Conservation (phyloP, 2,888 invertebrate species). For the Dilophus febrilis region DNA sequence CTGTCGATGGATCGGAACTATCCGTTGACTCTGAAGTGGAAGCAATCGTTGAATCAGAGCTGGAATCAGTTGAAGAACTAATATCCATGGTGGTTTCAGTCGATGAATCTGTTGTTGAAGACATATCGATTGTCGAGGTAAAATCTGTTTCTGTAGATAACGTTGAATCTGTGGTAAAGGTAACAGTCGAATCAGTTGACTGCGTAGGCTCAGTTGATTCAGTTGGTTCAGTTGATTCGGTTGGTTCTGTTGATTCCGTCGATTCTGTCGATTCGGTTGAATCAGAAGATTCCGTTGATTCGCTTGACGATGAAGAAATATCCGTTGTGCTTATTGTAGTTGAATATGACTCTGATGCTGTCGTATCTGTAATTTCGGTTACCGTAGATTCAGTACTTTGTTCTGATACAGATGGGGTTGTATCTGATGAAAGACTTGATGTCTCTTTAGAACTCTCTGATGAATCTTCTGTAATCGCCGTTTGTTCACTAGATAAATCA, state of each 20-base stretch:
- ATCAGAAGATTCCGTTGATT: constrained; percentile 7
- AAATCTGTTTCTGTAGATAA: constrained; percentile 6
- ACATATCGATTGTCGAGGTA: constrained; percentile 7
- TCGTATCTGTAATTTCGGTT: constrained; percentile 3
- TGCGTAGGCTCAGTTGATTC: constrained; percentile 14
- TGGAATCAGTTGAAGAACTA: constrained; percentile 4
- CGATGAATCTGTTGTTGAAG: constrained; percentile 5
- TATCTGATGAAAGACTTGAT: no score
- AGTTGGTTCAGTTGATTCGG: constrained; percentile 12
- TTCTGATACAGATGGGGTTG: background rate
- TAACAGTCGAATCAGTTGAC: constrained; percentile 11
- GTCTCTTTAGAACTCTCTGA: no score
- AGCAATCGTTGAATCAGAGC: constrained; percentile 2
- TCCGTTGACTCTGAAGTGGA: constrained; percentile 5
- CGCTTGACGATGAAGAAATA: constrained; percentile 8
- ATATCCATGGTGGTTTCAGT: constrained; percentile 1
- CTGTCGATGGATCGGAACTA: constrained; percentile 1
- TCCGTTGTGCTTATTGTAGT: constrained; percentile 8
- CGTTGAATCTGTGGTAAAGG: constrained; percentile 9
- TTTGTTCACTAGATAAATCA: background rate
- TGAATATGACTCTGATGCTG: constrained; percentile 2
- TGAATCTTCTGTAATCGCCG: background rate
- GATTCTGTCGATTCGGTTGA: constrained; percentile 10
- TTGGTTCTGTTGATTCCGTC: constrained; percentile 12
- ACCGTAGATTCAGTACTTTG: constrained; percentile 5